Evolutionary conservation across 2,888 invertebrate genomes (phyloP), one percentile per base, ranked within the genome.

Genomic region (Dichetophora obliterata): DNA sequence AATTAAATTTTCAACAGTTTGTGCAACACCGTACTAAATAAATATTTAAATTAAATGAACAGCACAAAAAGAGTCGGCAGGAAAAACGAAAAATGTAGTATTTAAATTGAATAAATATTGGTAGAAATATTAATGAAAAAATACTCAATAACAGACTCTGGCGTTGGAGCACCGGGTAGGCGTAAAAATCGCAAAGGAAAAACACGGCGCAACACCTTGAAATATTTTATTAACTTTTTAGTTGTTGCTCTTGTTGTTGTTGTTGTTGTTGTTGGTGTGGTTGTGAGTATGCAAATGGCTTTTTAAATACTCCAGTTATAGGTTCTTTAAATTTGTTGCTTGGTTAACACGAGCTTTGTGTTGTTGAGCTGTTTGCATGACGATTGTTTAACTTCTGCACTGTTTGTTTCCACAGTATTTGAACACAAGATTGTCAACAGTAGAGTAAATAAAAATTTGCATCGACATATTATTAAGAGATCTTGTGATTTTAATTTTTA

Each of bases 91-190:
- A 68, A 68, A 27, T 19, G 14, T 48, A 14, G 50, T 68, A 9
- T 50, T 48, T 27, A 22, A 68, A 68, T 50, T 68, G 50, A 68
- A 24, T 50, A 68, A 68, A 68, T 68, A 68, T 68, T 68, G 48
- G 50, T 50, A 43, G 43, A 43, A 43, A 43, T 43, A 43, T 43
- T 24, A 68, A 68, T 37, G 37, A 9, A 27, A 68, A 50, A 50
- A 68, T n/a, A 68, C 1, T 68, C 16, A 68, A 68, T 50, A 50
- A 68, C 24, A 68, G 24, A 50, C 24, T 27, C 43, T 43, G 43
- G 11, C 16, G 27, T 9, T 50, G 68, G 27, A 14, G 68, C 37
- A 65, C 19, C 50, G 22, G 48, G 68, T 8, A 48, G 24, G 24
- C 24, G 50, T 1, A 50, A 3, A 50, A 43, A 2, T 43, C 43